Evolutionary conservation across 2,113 vertebrate species (phyloP).

Genomic region (Ginglymostoma cirratum): DNA sequence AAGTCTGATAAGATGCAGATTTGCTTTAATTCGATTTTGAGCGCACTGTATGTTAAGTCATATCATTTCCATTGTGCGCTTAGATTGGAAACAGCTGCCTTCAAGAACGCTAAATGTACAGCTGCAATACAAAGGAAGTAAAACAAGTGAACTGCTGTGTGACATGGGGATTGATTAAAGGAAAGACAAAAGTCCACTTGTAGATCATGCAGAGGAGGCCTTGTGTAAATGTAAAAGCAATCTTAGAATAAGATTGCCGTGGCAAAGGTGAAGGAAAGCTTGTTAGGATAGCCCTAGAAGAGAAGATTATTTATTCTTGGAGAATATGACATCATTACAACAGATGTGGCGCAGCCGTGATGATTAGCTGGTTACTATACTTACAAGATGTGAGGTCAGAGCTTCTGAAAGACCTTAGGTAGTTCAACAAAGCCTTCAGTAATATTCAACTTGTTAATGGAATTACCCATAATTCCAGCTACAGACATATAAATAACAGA

Average conservation of each 20-base stretch:
- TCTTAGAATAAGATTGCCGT: not conserved
- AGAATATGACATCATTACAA: slow-evolving; percentile 2
- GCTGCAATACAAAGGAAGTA: not conserved
- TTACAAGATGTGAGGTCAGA: slow-evolving; percentile 6
- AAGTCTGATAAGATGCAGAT: slow-evolving; percentile 7
- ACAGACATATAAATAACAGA: not conserved
- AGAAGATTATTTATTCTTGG: slow-evolving; percentile 30
- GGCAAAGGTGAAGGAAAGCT: slow-evolving; percentile 19
- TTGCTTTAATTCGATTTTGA: not conserved
- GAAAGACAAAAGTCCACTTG: slow-evolving; percentile 4
- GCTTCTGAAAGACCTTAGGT: not conserved
- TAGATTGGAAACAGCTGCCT: slow-evolving; percentile 32
- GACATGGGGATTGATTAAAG: not conserved
- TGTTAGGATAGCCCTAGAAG: not conserved
- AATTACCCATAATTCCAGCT: slow-evolving; percentile 3
- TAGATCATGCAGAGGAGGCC: not conserved
- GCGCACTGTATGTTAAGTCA: not conserved
- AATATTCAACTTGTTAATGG: slow-evolving; percentile 14
- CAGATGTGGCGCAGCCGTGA: not conserved
- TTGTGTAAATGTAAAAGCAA: not conserved
- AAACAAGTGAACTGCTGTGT: slow-evolving; percentile 8
- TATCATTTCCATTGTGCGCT: not conserved
- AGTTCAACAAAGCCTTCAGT: not conserved
- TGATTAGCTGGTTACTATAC: not conserved
- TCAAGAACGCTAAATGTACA: not conserved